A percentile compares a stretch with the other conserved stretches of the same genome.
Conservation (phyloP, 2,888 invertebrate species). For the Cordilura impudica region DNA sequence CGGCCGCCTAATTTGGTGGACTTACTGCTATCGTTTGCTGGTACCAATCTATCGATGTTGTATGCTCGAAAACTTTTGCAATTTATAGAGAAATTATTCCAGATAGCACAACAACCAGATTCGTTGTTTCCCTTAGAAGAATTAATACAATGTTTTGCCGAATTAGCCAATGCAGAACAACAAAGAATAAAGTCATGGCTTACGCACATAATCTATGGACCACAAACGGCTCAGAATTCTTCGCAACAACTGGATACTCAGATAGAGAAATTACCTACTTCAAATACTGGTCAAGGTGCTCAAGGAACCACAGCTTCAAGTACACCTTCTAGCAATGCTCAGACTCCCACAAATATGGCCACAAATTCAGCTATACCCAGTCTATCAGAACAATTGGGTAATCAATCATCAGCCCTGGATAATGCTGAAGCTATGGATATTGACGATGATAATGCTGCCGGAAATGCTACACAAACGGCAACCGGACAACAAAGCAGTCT, state of each 20-base stretch:
- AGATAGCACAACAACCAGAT: slow-evolving; percentile 81
- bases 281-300: slow-evolving; percentile 34
- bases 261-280: slow-evolving; percentile 55
- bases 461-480: slow-evolving; percentile 58
- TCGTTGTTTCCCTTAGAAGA: slow-evolving; percentile 83
- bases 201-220: slow-evolving; percentile 83
- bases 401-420: slow-evolving; percentile 69
- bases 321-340: slow-evolving; percentile 79
- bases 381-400: slow-evolving; percentile 75
- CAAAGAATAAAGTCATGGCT: slow-evolving; percentile 83
- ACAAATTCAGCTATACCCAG: slow-evolving; percentile 77
- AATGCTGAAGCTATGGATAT: slow-evolving; percentile 77
- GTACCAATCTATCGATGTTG: slow-evolving; percentile 83
- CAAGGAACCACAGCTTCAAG: slow-evolving; percentile 70
- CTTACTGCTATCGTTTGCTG: slow-evolving; percentile 88
- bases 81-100: slow-evolving; percentile 87
- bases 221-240: slow-evolving; percentile 68
- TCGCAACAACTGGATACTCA: slow-evolving; percentile 59
- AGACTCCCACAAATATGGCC: slow-evolving; percentile 79
- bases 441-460: slow-evolving; percentile 76
- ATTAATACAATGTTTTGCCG: slow-evolving; percentile 83
- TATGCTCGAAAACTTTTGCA: slow-evolving; percentile 89
- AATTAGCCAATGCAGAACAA: slow-evolving; percentile 82
- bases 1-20: slow-evolving; percentile 84
- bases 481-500: slow-evolving; percentile 63